Evolutionary conservation across 2,888 invertebrate genomes (phyloP).

Genomic region (Torymus aiolomorphi): DNA sequence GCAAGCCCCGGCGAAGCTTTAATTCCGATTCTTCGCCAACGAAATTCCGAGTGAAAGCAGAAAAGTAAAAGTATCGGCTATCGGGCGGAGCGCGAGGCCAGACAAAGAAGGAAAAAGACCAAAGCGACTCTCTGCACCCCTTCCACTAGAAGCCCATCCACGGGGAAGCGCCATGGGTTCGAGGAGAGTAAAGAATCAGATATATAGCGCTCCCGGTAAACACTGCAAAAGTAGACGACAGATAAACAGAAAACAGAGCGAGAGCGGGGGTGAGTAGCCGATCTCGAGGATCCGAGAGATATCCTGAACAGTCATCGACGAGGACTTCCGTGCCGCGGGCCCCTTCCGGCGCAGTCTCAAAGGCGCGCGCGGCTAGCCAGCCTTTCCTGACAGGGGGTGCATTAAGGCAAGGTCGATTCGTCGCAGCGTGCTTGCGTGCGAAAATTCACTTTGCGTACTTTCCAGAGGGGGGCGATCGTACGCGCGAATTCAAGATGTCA

Average conservation of each 20-base stretch:
- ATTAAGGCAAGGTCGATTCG: too few relatives aligned
- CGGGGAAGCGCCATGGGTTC: not conserved
- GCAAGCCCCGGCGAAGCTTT: not conserved
- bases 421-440: too few relatives aligned
- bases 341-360: too few relatives aligned
- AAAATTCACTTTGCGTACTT: too few relatives aligned
- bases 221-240: not conserved
- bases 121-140: too few relatives aligned
- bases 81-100: not conserved
- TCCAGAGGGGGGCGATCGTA: too few relatives aligned
- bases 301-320: constrained; percentile 43
- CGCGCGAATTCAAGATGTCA: too few relatives aligned
- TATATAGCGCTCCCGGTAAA: not conserved
- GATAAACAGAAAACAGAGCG: too few relatives aligned
- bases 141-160: too few relatives aligned
- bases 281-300: constrained; percentile 9
- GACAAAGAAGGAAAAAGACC: not conserved
- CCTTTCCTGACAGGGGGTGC: too few relatives aligned
- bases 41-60: constrained; percentile 40
- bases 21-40: constrained; percentile 34
- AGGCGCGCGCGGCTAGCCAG: too few relatives aligned
- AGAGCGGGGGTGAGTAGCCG: not conserved
- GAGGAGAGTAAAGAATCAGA: not conserved
- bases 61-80: constrained; percentile 48
- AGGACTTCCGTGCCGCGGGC: constrained; percentile 44